phyloP scores from a whole-genome alignment of 2,797 vertebrate genomes.

The Capromys pilorides region DNA sequence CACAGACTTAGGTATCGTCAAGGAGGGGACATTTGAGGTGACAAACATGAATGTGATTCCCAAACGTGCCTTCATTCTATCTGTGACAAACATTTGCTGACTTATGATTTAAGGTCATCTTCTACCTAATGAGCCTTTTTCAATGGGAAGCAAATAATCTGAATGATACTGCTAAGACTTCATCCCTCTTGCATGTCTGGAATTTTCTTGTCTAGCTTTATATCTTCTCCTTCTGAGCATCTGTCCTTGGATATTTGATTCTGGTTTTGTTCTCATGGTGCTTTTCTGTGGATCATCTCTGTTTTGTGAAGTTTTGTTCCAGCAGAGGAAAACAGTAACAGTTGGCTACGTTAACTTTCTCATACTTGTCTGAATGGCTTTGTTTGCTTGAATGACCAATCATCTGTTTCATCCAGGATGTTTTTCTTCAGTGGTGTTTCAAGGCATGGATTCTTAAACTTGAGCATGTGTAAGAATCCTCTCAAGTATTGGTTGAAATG shows the following conservation, averaged over 20 bases:
- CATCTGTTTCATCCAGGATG: not conserved
- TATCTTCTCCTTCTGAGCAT: not conserved
- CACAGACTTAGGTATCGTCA: not conserved
- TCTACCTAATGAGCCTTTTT: not conserved
- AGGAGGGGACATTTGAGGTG: not conserved
- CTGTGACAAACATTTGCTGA: not conserved
- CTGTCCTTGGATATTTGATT: not conserved
- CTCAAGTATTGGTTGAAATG: not conserved
- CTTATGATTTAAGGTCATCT: too few relatives aligned
- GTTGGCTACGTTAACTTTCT: not conserved
- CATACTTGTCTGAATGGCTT: not conserved
- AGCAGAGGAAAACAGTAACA: not conserved
- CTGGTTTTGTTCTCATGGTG: not conserved
- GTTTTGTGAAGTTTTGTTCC: conserved; percentile 28
- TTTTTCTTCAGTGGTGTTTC: not conserved
- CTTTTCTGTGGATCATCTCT: not conserved
- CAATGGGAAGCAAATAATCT: not conserved
- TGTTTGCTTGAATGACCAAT: not conserved
- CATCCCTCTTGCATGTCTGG: not conserved
- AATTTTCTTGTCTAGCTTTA: not conserved
- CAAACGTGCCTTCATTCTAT: rapidly evolving
- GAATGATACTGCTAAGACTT: not conserved
- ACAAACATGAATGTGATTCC: not conserved
- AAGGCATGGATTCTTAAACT: not conserved
- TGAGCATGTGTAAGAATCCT: not conserved